Evolutionary conservation across 1,140 invertebrate species (phyloP), one percentile per base, ranked within the genome.

Genomic region (Formica exsecta): DNA sequence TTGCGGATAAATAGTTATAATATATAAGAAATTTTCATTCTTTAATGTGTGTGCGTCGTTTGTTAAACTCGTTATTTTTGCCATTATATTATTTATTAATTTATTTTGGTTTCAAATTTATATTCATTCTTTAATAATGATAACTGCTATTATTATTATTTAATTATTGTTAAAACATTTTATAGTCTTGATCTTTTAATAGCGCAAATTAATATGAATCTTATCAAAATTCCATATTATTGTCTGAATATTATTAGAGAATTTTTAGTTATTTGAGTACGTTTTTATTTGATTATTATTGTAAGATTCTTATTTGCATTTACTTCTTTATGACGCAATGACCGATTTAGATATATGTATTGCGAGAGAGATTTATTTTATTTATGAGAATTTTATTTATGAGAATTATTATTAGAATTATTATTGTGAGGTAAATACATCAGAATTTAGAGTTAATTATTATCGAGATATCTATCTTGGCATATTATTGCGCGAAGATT

Each of bases 181-280:
- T 61, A 1, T 61, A 29, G 0, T 16, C 1, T 4, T 22, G 22
- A 0, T 13, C 38, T 76, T 44, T 32, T 62, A 41, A 41, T n/a
- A n/a, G 16, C n/a, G 22, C 16, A 75, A 32, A 7, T 71, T 25
- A 73, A 71, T 51, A 71, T 44, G 44, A 44, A n/a, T 54, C 11
- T 62, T 29, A 9, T 29, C 9, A 16, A 32, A 73, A 54, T 36
- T 70, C 3, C 13, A 16, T 71, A 71, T n/a, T 22, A 7, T 64
- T 32, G 4, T 22, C 3, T n/a, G 19, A 36, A 54, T 66, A 54
- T 51, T 54, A 19, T 51, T 16, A 51, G 22, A 51, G 8, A 11
- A 57, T 36, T 36, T 32, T n/a, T 38, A 11, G 1, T 73, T 73
- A 73, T 73, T 22, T 22, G n/a, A 36, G 6, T 19, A 7, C 36